Percentiles rank a stretch among this genome's conserved stretches.
Conservation (phyloP, 2,888 invertebrate species). For the Notodonta ziczac region DNA sequence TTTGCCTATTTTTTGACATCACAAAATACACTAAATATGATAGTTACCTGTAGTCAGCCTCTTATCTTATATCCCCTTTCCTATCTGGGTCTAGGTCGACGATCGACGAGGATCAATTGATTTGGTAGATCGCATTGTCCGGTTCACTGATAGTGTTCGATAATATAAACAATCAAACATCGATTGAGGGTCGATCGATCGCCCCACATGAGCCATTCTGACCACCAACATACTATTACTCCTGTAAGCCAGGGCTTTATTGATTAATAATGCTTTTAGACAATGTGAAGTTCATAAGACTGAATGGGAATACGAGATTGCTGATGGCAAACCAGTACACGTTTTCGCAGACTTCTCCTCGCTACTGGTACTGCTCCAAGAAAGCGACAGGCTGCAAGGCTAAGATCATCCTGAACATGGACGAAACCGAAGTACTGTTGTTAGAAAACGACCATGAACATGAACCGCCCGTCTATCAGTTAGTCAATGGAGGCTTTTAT, state of each 20-base stretch:
- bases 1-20: too few species aligned
- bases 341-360: constrained; percentile 46
- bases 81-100: too few species aligned
- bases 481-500: constrained; percentile 37
- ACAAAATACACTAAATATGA: too few species aligned
- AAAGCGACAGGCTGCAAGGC: constrained; percentile 60
- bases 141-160: too few species aligned
- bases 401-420: constrained; percentile 44
- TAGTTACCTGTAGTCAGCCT: too few species aligned
- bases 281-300: constrained; percentile 46
- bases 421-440: constrained; percentile 37
- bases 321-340: constrained; percentile 58
- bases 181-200: too few species aligned
- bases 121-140: too few species aligned
- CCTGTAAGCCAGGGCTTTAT: not conserved
- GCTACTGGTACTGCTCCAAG: constrained; percentile 63
- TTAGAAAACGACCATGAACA: constrained; percentile 49
- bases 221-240: too few species aligned
- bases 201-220: too few species aligned
- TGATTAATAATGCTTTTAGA: constrained; percentile 28
- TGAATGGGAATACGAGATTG: constrained; percentile 43
- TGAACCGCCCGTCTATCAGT: constrained; percentile 46
- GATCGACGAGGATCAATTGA: too few species aligned
- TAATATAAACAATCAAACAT: too few species aligned
- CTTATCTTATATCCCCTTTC: too few species aligned